phyloP scores from a whole-genome alignment of 2,113 vertebrate genomes.

The Oxyruncus cristatus region DNA sequence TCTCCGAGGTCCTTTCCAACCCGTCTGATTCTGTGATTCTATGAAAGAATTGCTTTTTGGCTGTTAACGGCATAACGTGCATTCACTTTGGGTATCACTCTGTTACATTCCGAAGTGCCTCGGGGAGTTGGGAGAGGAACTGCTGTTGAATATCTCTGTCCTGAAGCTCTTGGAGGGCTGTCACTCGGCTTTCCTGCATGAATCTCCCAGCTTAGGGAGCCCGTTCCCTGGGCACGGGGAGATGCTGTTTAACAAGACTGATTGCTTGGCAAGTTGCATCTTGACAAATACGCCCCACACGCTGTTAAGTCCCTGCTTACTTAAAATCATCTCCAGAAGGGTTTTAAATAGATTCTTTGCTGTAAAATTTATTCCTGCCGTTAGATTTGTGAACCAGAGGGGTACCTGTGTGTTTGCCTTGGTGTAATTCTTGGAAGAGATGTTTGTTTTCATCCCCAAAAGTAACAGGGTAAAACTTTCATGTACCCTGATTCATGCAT shows the following conservation, averaged over 20 bases:
- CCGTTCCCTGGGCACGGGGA: accelerated
- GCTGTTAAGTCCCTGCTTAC: not conserved
- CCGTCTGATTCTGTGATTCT: too few species aligned
- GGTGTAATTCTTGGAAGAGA: not conserved
- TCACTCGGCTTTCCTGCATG: not conserved
- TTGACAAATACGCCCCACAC: not conserved
- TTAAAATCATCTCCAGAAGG: not conserved
- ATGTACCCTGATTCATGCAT: too few species aligned
- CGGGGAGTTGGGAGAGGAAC: not conserved
- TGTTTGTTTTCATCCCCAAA: not conserved
- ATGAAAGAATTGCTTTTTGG: not conserved
- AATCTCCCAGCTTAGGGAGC: not conserved
- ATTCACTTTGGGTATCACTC: not conserved
- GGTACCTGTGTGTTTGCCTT: not conserved
- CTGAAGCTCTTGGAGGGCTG: not conserved
- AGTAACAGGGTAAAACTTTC: not conserved
- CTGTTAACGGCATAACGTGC: accelerated
- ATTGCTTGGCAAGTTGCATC: not conserved
- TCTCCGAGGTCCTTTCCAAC: too few species aligned
- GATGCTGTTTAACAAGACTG: not conserved
- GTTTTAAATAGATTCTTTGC: not conserved
- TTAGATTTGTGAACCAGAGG: not conserved
- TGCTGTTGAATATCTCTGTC: not conserved
- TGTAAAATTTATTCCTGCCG: not conserved
- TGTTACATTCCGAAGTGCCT: not conserved